Evolutionary conservation across 2,797 vertebrate genomes (phyloP).

Genomic region (Anniella stebbinsi): DNA sequence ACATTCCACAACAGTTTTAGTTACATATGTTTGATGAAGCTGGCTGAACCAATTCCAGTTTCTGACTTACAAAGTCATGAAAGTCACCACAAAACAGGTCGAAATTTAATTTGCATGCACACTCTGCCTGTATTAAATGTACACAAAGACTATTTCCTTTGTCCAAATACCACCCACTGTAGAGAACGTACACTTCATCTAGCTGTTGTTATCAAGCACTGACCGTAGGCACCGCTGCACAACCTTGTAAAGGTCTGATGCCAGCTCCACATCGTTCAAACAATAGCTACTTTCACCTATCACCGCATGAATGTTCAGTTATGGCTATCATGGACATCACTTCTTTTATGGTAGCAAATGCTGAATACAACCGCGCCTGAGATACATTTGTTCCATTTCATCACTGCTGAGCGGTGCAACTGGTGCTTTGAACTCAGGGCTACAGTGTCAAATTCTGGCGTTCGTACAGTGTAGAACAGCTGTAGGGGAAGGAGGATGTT

Average conservation of each 20-base stretch:
- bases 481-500: not conserved
- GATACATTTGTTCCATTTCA: not conserved
- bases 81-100: not conserved
- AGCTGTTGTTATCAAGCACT: not conserved
- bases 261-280: not conserved
- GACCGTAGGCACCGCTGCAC: not conserved
- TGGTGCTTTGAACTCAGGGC: not conserved
- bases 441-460: not conserved
- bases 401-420: not conserved
- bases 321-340: not conserved
- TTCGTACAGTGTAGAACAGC: not conserved
- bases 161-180: not conserved
- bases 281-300: not conserved
- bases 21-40: not conserved
- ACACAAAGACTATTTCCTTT: not conserved
- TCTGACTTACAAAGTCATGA: not conserved
- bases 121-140: not conserved
- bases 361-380: not conserved
- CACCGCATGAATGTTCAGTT: constrained; percentile 7
- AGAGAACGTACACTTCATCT: not conserved
- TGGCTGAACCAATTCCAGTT: not conserved
- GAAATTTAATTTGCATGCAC: not conserved
- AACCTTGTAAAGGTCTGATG: not conserved
- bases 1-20: not conserved
- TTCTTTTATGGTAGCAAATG: not conserved